Evolutionary conservation across 1,140 invertebrate species (phyloP), one percentile per base, ranked within the genome.

Genomic region (Atopsyche davidsoni): DNA sequence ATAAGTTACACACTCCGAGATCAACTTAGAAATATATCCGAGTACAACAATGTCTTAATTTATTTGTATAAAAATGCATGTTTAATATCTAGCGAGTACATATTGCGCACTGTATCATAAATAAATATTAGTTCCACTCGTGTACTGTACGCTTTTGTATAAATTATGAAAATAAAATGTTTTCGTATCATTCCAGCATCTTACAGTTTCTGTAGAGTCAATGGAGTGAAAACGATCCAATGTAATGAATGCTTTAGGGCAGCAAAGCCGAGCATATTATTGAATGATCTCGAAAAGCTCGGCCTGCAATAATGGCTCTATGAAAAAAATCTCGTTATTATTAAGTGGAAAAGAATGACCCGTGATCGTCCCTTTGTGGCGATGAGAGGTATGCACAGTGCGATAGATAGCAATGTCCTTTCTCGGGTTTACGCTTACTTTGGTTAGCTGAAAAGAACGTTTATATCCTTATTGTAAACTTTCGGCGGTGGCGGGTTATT

Each of bases 261-360:
- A 25, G 31, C 36, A 49, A 41, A 49, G 25, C 38, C 38, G 31
- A 35, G 38, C 43, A n/a, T n/a, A n/a, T 43, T 43, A 43, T 40
- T 17, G 38, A 42, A 41, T 42, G 48, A 43, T 50, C 17, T 35
- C 13, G 40, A 43, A 50, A 43, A 24, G 22, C 31, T 43, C 19
- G 18, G 31, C 13, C 36, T 24, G 39, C 16, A 42, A 50, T 50
- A 44, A 50, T 50, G 31, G 48, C 31, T 43, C 35, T 50, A 43
- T 50, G n/a, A n/a, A 43, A 6, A 44, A 50, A 50, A 44, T 36
- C 32, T 49, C 18, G 40, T 50, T 49, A 44, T 44, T 50, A 50
- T 50, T 50, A 25, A 50, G 48, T 50, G 48, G 48, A 23, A 35
- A 50, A 50, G 39, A 50, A 50, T 50, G 40, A 50, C 14, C 31